A percentile compares a stretch with the other conserved stretches of the same genome.
These are phyloP conservation scores for Bothrops jararaca DNA, from an alignment of 2,113 vertebrate species.

Conservation along the genomic window DNA sequence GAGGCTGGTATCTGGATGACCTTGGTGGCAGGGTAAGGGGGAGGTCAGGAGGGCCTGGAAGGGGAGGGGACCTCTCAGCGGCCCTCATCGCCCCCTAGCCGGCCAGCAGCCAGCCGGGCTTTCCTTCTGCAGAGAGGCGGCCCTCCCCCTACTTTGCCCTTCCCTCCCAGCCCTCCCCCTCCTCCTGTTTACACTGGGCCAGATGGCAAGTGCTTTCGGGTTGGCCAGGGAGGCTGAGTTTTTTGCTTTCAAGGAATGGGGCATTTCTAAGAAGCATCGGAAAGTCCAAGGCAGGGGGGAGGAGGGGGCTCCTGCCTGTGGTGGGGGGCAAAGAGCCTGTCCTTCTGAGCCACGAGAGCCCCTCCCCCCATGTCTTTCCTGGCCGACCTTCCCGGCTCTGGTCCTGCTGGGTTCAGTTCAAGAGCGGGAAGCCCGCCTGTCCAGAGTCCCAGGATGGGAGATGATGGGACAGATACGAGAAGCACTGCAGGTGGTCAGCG, in stretches of 20 bases:
- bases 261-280: not conserved
- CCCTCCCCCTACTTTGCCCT: not conserved
- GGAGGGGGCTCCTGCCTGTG: not conserved
- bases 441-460: not conserved
- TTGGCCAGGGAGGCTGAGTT: not conserved
- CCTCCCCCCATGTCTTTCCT: not conserved
- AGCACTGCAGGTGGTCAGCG: not conserved
- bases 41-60: slow-evolving; percentile 58
- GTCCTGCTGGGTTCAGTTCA: not conserved
- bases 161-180: accelerated
- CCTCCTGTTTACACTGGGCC: slow-evolving; percentile 54
- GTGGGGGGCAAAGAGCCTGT: not conserved
- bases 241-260: slow-evolving; percentile 25
- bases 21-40: slow-evolving; percentile 52
- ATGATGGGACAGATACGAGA: not conserved
- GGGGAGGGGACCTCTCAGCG: slow-evolving; percentile 58
- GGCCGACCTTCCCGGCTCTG: not conserved
- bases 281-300: not conserved
- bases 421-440: not conserved
- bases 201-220: slow-evolving; percentile 52
- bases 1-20: slow-evolving; percentile 61
- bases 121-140: not conserved
- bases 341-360: not conserved
- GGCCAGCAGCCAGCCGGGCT: slow-evolving; percentile 21
- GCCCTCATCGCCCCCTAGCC: not conserved